Base-by-base conservation (phyloP, 2,888 invertebrate genomes). In the Heliconius ismenius region DNA sequence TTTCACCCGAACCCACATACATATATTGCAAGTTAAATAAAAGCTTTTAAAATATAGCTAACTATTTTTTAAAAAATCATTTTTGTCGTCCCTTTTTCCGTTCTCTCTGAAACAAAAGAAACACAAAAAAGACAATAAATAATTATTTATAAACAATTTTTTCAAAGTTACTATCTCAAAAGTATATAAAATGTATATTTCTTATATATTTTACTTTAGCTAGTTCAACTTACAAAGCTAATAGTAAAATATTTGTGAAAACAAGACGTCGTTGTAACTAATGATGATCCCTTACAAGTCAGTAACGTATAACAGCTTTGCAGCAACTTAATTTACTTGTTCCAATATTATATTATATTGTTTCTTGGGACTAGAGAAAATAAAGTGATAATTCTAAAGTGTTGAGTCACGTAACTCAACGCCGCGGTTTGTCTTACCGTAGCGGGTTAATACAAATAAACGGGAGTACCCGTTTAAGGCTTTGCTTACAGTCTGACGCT, bases 321-420 rank as follows among this genome's bases (percentile, higher is more conserved):
- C 43, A 68, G 11, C 13, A 67, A 13, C 70, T 58, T 28, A 36
- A 24, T 70, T 58, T 58, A 32, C 80, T 80, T 81, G 64, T 83
- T 78, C 15, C 15, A 39, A 62, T 15, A 62, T 62, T 62, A 62
- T 62, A 26, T 26, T 7, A 28, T 26, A 28, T 28, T 62, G 62
- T 62, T 62, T 28, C 24, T 2, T 15, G 15, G 24, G 24, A 7
- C 60, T 24, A 26, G 26, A 62, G 24, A 26, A 15, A 62, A 15
- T 28, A 7, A 26, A 26, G 26, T 26, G 24, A 15, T 62, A 15
- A n/a, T 58, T 58, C n/a, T 58, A n/a, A 21, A 54, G 7, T 18
- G 21, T 54, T 54, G 21, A 54, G 58, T 58, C 58, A 58, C 9
- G 58, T 21, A 58, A 11, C 58, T 58, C 10, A 58, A 58, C 58